Base-by-base conservation (phyloP, 30 jellyfish, hydroid and myxozoan genomes). In the Aurelia aurita complex sp. Pacific region DNA sequence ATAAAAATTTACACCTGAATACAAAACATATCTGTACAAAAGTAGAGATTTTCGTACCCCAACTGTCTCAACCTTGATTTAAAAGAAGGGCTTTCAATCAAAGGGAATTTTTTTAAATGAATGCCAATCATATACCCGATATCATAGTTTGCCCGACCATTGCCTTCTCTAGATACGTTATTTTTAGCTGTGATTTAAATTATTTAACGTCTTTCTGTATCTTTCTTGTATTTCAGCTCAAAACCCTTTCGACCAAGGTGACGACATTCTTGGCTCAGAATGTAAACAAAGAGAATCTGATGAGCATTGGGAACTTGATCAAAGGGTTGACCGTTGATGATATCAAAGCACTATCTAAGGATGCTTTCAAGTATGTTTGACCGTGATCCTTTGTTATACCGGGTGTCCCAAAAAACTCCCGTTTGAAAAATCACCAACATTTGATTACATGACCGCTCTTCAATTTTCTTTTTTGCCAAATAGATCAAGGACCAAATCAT, bases 261-360 rank as follows among this genome's bases (percentile, higher is more conserved):
- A 91, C 79, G 74, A 19, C 80, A 2, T 84, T 35, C 73, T 42
- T 91, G 6, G 62, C 64, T 8, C 46, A 64, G 10, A 57, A 70
- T 40, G 62, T 65, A 29, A 59, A 72, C 79, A 60, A 83, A 13
- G 95, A 90, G 18, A 64, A 74, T 57, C 53, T 83, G 69, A 83
- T 85, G 90, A 90, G 97, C 75, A 42, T 85, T 36, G 93, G 90
- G 38, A 85, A 79, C 61, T 53, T 85, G 75, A 66, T 79, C 79
- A 91, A 84, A 79, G 98, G 94, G 4, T 63, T 67, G 64, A 63
- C 94, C 2, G 38, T 74, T 8, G 90, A 78, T 16, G 98, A 91
- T 38, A 85, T 91, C 80, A 52, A 85, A 55, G 63, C 64, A 14
- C 60, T 91, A 4, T 32, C 96, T 16, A 57, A 69, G 2, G 90